Conservation (phyloP, 1,140 invertebrate species). For the Tetranychus urticae region DNA sequence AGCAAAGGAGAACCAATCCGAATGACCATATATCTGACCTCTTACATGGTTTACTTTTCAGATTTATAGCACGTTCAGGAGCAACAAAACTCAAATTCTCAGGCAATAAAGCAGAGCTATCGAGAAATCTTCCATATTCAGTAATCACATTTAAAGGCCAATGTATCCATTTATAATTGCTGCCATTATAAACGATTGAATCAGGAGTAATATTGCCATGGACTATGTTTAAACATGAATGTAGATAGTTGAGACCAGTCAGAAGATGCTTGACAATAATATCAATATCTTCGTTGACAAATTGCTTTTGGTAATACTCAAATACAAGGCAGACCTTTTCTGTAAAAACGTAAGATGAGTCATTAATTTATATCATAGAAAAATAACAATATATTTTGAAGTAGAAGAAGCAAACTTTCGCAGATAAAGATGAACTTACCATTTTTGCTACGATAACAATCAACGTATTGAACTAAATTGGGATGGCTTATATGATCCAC, state of each 20-base stretch:
- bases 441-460: constrained; percentile 77
- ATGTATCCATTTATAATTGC: constrained; percentile 7
- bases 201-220: constrained; percentile 6
- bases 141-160: constrained; percentile 9
- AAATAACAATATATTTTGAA: too few species aligned
- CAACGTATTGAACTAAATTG: constrained; percentile 65
- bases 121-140: constrained; percentile 3
- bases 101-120: constrained; percentile 1
- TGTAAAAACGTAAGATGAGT: not conserved
- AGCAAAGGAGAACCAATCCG: constrained; percentile 59
- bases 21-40: constrained; percentile 76
- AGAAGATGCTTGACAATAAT: not conserved
- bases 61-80: constrained; percentile 3
- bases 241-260: constrained; percentile 4
- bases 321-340: constrained; percentile 8
- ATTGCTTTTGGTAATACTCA: constrained; percentile 3
- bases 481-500: constrained; percentile 35
- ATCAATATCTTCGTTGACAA: not conserved
- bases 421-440: constrained; percentile 30
- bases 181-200: not conserved
- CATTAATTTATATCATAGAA: not conserved
- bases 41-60: constrained; percentile 16
- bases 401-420: not conserved
- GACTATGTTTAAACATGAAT: constrained; percentile 6
- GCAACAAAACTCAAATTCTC: constrained; percentile 4